Base-by-base conservation (phyloP, 2,797 vertebrate species). In the Oryzias sinensis region DNA sequence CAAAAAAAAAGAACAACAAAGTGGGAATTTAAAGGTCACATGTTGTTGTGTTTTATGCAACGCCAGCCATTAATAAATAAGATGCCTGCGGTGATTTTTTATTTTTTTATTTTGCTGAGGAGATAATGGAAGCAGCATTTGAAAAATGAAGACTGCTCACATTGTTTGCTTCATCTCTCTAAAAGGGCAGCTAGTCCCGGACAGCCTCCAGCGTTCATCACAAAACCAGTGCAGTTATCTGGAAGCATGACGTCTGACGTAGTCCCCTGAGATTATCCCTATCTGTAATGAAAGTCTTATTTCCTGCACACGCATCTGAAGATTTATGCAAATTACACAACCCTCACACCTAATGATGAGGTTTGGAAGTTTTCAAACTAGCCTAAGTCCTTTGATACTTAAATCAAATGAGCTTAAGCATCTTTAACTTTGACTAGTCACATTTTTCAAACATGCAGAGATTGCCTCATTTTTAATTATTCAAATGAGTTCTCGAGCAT, bases 181-280 rank as follows among this genome's bases (percentile, higher is more conserved):
- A 43, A 83, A 87, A 84, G 75, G 82, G 74, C 73, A 80, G 51
- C 56, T 41, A 70, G 54, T 81, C 53, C 42, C 16, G 9, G 61
- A 68, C 59, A 48, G 79, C 64, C 72, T 51, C 43, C 1, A 74
- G 71, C 74, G 66, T 79, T 67, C 70, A 73, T 83, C 79, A 79
- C 62, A 59, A 49, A 60, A 56, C 42, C 56, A 24, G 65, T 56
- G 46, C 68, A 40, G 44, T 56, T 55, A 55, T 65, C 51, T 56
- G 48, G 62, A 53, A 52, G 15, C 48, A 61, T 4, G 46, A 42
- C 58, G 20, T 65, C 68, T 8, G 59, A 50, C 48, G 62, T 44
- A 25, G 49, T 53, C 56, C 46, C 55, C 60, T 33, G 49, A 63
- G 60, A 68, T 48, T 43, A 74, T 58, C 56, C 13, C 18, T 2